phyloP scores from a whole-genome alignment of 2,797 vertebrate species.

The Periophthalmus magnuspinnatus region DNA sequence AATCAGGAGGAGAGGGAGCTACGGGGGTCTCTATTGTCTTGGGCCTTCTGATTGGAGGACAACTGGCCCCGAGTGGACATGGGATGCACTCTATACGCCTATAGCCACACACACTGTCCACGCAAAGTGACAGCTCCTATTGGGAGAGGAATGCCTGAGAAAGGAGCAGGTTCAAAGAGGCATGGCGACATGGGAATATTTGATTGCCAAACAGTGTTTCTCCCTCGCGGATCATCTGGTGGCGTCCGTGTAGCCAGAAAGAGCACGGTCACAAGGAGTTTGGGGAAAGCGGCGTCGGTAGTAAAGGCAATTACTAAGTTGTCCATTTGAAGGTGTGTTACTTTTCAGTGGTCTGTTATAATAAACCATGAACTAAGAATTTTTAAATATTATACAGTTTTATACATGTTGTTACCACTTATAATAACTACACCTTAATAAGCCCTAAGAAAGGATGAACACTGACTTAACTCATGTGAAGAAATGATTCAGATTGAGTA shows the following conservation, averaged over 20 bases:
- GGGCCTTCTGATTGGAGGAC: conserved; percentile 85
- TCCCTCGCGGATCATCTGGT: conserved; percentile 51
- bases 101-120: conserved; percentile 79
- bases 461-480: too few species aligned
- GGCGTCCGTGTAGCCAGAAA: conserved; percentile 46
- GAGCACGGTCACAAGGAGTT: conserved; percentile 61
- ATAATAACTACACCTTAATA: too few species aligned
- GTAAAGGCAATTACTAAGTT: conserved; percentile 42
- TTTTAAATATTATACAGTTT: not conserved
- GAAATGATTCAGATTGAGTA: too few species aligned
- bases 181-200: conserved; percentile 71
- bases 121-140: conserved; percentile 83
- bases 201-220: conserved; percentile 62
- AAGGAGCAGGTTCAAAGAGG: conserved; percentile 75
- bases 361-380: not conserved
- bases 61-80: conserved; percentile 80
- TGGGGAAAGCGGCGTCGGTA: conserved; percentile 44
- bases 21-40: conserved; percentile 82
- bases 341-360: not conserved
- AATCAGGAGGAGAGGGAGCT: conserved; percentile 74
- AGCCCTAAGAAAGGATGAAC: too few species aligned
- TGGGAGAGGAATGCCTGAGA: conserved; percentile 83
- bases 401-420: too few species aligned
- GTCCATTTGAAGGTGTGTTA: conserved; percentile 20
- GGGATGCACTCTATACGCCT: conserved; percentile 68